Evolutionary conservation across 1,140 invertebrate genomes (phyloP).

Genomic region (Drosophila azteca): DNA sequence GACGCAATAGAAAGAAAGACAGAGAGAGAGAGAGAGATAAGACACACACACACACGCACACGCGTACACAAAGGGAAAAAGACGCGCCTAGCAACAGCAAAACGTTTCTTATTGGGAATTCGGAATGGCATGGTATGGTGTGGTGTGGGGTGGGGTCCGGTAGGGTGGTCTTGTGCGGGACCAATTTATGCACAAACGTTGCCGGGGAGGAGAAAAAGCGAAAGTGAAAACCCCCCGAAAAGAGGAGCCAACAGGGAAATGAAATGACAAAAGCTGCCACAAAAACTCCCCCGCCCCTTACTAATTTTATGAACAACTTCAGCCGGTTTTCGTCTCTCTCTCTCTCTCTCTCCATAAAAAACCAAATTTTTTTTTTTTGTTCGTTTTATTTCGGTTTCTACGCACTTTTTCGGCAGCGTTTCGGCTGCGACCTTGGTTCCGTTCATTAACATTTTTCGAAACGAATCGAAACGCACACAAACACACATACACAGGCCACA

Average conservation of each 20-base stretch:
- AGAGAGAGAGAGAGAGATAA: not conserved
- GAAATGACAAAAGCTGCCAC: conserved; percentile 6
- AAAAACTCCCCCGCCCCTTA: no score
- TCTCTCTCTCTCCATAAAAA: conserved; percentile 22
- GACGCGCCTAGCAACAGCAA: conserved; percentile 64
- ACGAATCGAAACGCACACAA: conserved; percentile 2
- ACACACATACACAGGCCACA: conserved; percentile 10
- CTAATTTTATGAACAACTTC: conserved; percentile 3
- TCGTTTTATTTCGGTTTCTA: conserved; percentile 46
- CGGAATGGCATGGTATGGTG: no score
- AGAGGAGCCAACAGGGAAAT: not conserved
- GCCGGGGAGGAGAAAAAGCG: conserved; percentile 4
- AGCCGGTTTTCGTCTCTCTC: not conserved
- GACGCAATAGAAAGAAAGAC: conserved; percentile 29
- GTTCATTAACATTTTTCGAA: conserved; percentile 77
- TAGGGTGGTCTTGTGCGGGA: not conserved
- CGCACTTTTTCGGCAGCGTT: conserved; percentile 54
- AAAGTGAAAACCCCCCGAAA: conserved; percentile 19
- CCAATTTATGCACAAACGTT: conserved; percentile 1
- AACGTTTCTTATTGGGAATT: not conserved
- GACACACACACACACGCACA: conserved; percentile 32
- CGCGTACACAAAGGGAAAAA: conserved; percentile 21
- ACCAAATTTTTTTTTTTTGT: conserved; percentile 21
- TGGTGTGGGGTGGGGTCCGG: no score
- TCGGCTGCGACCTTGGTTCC: conserved; percentile 66